Evolutionary conservation across 2,113 vertebrate genomes (phyloP).

Genomic region (Polypterus senegalus): DNA sequence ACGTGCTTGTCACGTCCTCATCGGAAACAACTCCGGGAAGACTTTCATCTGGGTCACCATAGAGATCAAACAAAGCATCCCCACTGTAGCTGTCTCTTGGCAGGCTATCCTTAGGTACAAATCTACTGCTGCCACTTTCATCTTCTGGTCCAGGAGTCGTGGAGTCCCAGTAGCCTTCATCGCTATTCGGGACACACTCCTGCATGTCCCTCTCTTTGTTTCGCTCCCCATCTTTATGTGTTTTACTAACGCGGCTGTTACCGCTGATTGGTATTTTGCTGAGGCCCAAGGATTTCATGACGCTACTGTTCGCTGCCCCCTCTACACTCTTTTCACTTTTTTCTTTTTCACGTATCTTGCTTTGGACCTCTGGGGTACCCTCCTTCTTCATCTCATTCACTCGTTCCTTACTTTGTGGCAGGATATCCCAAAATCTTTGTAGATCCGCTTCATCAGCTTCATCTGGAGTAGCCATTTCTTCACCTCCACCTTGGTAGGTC

Average conservation of each 20-base stretch:
- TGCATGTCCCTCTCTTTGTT: constrained; percentile 56
- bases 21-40: constrained; percentile 31
- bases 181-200: constrained; percentile 61
- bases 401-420: constrained; percentile 59
- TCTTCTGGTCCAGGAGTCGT: constrained; percentile 71
- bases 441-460: constrained; percentile 80
- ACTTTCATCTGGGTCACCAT: constrained; percentile 55
- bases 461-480: constrained; percentile 96
- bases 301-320: background rate
- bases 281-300: constrained; percentile 36
- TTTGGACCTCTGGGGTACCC: constrained; percentile 31
- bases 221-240: constrained; percentile 54
- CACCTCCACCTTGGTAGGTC: constrained; percentile 91
- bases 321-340: background rate
- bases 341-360: background rate
- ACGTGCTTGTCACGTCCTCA: constrained; percentile 48
- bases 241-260: constrained; percentile 37
- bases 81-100: constrained; percentile 56
- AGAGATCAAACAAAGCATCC: constrained; percentile 67
- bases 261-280: constrained; percentile 52
- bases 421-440: constrained; percentile 91
- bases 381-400: constrained; percentile 36
- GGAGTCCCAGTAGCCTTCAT: constrained; percentile 93
- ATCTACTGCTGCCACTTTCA: constrained; percentile 32
- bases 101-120: constrained; percentile 52